Evolutionary conservation across 2,113 vertebrate genomes (phyloP).

Genomic region (Corynorhinus townsendii): DNA sequence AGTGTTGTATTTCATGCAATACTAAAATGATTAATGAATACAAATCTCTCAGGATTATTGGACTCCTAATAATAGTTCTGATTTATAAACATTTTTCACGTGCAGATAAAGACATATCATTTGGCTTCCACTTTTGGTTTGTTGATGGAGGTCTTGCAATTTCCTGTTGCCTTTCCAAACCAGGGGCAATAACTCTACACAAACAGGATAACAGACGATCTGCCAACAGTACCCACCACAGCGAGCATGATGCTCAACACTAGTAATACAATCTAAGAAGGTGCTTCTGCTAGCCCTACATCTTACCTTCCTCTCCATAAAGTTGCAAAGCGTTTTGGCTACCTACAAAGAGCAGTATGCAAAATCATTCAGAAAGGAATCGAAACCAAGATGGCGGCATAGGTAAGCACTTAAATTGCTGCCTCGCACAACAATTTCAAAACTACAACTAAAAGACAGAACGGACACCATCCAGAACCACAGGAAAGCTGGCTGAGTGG

Average conservation of each 20-base stretch:
- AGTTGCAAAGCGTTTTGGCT: background rate
- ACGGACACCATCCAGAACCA: no score
- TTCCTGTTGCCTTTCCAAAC: slow-evolving; percentile 1
- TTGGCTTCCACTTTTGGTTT: slow-evolving; percentile 12
- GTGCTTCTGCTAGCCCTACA: background rate
- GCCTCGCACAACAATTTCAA: no score
- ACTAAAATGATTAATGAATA: background rate
- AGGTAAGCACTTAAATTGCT: no score
- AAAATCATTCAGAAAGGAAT: background rate
- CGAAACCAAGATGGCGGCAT: no score
- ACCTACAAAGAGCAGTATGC: background rate
- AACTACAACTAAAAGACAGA: no score
- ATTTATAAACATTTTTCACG: slow-evolving; percentile 31
- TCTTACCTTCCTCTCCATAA: background rate
- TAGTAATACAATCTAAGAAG: background rate
- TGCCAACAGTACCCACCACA: background rate
- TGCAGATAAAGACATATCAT: slow-evolving; percentile 25
- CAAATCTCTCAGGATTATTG: background rate
- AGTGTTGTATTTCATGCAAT: background rate
- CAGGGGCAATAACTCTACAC: background rate
- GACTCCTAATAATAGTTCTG: background rate
- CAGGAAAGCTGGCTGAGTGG: no score
- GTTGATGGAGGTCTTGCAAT: background rate
- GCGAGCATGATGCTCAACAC: background rate
- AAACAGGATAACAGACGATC: background rate